Evolutionary conservation across 2,113 vertebrate genomes (phyloP), one percentile per base, ranked within the genome.

Genomic region (Mesembrinibis cayennensis): DNA sequence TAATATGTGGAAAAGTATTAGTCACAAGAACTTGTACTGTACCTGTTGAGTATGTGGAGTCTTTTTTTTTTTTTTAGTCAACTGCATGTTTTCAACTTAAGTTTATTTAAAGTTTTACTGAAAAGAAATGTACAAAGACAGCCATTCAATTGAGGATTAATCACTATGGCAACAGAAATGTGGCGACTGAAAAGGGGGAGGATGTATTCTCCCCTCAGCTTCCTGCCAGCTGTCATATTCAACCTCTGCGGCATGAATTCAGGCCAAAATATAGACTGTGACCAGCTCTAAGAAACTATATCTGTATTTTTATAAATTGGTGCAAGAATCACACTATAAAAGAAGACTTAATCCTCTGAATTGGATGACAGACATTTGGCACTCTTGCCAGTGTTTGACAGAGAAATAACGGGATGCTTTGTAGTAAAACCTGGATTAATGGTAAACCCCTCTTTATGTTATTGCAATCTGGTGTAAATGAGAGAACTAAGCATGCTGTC

Each of bases 391-490:
- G 93, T 97, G 97, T 98, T 98, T 98, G 98, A 98, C 98, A 98
- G 98, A 98, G 97, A 97, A 98, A 97, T 98, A 98, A 98, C 78
- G 80, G 97, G 97, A 97, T 92, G 91, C 97, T 98, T 98, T 98
- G 98, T 98, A 98, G 97, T 98, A 98, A 98, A 98, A 98, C 98
- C 97, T 98, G 97, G 98, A 98, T 98, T 98, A 98, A 98, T 98
- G 97, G 96, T 98, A 98, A 98, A 98, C 95, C 98, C 94, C 89
- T 97, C 97, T 98, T 98, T 98, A 98, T 98, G 97, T 98, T 98
- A 97, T 97, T 98, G 97, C 98, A 98, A 50, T 96, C 97, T 98
- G 96, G 97, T 98, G 97, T 98, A 98, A 98, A 98, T 96, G 97
- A 97, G 97, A 95, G 97, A 96, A 96, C 96, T 97, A 97, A 97